Conservation (phyloP, 2,888 invertebrate species). For the Herminia tarsipennalis region DNA sequence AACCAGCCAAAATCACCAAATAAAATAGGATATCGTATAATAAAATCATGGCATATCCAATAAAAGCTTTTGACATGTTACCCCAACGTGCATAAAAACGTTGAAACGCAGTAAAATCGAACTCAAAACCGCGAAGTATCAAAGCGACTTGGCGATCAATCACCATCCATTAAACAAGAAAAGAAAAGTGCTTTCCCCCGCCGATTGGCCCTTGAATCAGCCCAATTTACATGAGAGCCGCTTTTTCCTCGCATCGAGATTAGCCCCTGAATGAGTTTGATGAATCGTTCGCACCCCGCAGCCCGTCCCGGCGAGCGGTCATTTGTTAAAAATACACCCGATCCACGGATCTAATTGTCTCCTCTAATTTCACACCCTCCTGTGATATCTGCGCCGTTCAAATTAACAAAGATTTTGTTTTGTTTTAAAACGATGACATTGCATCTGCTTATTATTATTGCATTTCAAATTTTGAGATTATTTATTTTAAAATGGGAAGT, state of each 20-base stretch:
- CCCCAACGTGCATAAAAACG: conserved; percentile 51
- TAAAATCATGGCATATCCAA: conserved; percentile 26
- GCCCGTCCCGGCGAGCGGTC: conserved; percentile 67
- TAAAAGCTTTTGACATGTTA: conserved; percentile 42
- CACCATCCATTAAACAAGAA: conserved; percentile 85
- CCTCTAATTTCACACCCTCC: conserved; percentile 84
- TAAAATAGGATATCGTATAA: conserved; percentile 8
- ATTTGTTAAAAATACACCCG: conserved; percentile 86
- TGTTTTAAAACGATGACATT: conserved; percentile 43
- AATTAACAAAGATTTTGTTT: conserved; percentile 66
- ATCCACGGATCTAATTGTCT: conserved; percentile 85
- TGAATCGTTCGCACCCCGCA: conserved; percentile 80
- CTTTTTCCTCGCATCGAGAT: conserved; percentile 85
- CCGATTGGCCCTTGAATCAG: conserved; percentile 83
- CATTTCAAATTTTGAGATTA: not conserved
- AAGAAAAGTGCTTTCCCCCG: conserved; percentile 85
- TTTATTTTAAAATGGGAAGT: not conserved
- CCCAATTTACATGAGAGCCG: conserved; percentile 86
- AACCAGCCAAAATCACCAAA: conserved; percentile 13
- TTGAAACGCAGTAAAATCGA: conserved; percentile 73
- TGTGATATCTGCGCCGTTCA: conserved; percentile 74
- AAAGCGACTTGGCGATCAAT: conserved; percentile 80
- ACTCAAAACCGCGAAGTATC: conserved; percentile 83
- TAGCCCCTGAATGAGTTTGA: conserved; percentile 85
- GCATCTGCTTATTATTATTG: conserved; percentile 1